Base-by-base conservation (phyloP, 2,797 vertebrate species). In the Acrocephalus scirpaceus region DNA sequence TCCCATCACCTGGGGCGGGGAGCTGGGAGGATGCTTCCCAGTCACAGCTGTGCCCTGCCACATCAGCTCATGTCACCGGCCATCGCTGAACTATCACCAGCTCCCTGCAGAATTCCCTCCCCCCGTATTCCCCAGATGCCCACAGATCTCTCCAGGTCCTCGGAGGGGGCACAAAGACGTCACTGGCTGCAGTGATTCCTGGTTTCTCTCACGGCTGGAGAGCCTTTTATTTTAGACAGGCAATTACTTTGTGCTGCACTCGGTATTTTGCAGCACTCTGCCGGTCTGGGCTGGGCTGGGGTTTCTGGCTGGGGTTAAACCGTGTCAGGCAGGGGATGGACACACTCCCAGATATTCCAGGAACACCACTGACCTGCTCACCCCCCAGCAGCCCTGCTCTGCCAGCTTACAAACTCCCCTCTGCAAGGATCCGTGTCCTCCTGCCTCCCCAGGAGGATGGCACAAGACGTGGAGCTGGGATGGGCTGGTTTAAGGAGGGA, bases 271-370 rank as follows among this genome's bases (percentile, higher is more conserved):
- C 50, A 70, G 83, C 8, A 9, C 47, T 34, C 51, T 18, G 25
- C 45, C 2, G 7, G 5, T 8, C 53, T 23, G 73, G 58, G 66
- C 79, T 53, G 72, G 40, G 71, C 8, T 29, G n/a, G 44, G 57
- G n/a, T 3, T 70, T 29, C 57, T 44, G 45, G 25, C 58, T 58
- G 60, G 66, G 34, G 30, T 66, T 53, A 60, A 60, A 27, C 16
- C 34, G 3, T 1, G 16, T 9, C 23, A 58, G 1, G 2, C 18
- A 47, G 47, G 32, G 4, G 5, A 40, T 2, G 21, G 32, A 27
- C 10, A 29, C 9, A 7, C 17, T 30, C 4, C 3, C 69, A 21
- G 38, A 45, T 11, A 16, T 10, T 21, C 75, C 7, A 32, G 56
- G 60, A 72, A 16, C 29, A 30, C 10, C 1, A 2, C 40, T 7